phyloP scores from a whole-genome alignment of 2,888 invertebrate species.

The Drosophila dives region DNA sequence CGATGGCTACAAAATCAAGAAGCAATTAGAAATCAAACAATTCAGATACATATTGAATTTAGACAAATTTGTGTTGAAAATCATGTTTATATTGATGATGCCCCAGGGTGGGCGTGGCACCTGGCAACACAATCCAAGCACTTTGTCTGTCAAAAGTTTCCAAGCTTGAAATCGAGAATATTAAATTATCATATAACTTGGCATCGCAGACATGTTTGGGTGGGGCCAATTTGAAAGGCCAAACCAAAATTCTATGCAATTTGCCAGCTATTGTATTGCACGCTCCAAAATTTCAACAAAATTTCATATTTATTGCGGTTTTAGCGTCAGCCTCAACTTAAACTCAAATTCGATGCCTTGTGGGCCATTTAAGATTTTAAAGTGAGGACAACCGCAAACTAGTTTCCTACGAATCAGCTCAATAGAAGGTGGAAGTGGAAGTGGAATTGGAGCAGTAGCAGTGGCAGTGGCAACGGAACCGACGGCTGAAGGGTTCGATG shows the following conservation, averaged over 20 bases:
- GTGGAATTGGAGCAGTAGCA: neutral
- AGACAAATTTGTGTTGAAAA: neutral
- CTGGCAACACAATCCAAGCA: neutral
- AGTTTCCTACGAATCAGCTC: slow-evolving; percentile 35
- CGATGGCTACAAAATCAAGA: slow-evolving; percentile 25
- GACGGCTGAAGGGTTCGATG: slow-evolving; percentile 15
- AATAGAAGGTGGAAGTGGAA: slow-evolving; percentile 14
- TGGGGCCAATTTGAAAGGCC: slow-evolving; percentile 13
- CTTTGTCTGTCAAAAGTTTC: neutral
- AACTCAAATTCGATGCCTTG: slow-evolving; percentile 26
- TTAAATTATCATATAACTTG: slow-evolving; percentile 51
- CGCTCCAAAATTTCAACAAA: slow-evolving; percentile 37
- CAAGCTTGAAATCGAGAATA: slow-evolving; percentile 26
- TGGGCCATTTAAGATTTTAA: slow-evolving; percentile 47
- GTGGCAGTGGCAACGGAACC: slow-evolving; percentile 13
- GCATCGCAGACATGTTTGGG: neutral
- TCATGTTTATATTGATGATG: neutral
- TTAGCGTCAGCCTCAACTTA: slow-evolving; percentile 13
- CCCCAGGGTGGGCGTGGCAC: neutral
- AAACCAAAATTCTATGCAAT: slow-evolving; percentile 29
- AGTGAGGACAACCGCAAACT: slow-evolving; percentile 59
- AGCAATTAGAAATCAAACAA: slow-evolving; percentile 2
- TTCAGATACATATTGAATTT: neutral
- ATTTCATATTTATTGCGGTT: slow-evolving; percentile 68
- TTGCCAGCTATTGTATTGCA: slow-evolving; percentile 43